Percentiles rank a stretch among this genome's conserved stretches.
phyloP scores from a whole-genome alignment of 2,113 vertebrate species.

The Alouatta palliata region DNA sequence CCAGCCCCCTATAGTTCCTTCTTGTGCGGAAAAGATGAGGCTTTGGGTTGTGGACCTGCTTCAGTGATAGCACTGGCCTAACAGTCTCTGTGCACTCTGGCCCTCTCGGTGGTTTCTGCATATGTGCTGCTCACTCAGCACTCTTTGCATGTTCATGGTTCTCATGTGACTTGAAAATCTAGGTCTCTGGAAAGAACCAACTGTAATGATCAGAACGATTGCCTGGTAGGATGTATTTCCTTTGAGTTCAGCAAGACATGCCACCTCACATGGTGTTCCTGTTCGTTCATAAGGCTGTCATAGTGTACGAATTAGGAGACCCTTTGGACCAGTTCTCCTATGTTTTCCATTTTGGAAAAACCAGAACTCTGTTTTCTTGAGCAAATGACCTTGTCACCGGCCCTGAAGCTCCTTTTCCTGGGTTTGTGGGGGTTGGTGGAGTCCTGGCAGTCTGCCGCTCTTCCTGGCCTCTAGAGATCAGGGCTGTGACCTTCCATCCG shows the following conservation, averaged over 20 bases:
- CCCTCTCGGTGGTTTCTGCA: accelerated
- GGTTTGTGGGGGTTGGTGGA: not conserved
- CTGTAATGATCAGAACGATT: not conserved
- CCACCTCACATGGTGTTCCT: not conserved
- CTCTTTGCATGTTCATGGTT: not conserved
- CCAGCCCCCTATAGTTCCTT: not conserved
- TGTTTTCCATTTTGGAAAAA: not conserved
- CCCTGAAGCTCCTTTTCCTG: not conserved
- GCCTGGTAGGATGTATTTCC: not conserved
- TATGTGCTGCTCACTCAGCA: not conserved
- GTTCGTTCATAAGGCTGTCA: not conserved
- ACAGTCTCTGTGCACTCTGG: not conserved
- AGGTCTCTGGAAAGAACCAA: not conserved
- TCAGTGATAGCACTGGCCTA: not conserved
- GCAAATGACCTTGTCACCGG: not conserved
- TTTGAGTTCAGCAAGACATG: no score
- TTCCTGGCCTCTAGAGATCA: not conserved
- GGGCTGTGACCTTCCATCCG: not conserved
- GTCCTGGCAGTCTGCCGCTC: not conserved
- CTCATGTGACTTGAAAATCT: not conserved
- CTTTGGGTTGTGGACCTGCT: not conserved
- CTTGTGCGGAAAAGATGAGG: not conserved
- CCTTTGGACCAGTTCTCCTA: not conserved
- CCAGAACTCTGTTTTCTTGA: not conserved
- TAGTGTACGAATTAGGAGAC: not conserved